Conservation (phyloP, 2,797 vertebrate species). For the Hydrolagus colliei region DNA sequence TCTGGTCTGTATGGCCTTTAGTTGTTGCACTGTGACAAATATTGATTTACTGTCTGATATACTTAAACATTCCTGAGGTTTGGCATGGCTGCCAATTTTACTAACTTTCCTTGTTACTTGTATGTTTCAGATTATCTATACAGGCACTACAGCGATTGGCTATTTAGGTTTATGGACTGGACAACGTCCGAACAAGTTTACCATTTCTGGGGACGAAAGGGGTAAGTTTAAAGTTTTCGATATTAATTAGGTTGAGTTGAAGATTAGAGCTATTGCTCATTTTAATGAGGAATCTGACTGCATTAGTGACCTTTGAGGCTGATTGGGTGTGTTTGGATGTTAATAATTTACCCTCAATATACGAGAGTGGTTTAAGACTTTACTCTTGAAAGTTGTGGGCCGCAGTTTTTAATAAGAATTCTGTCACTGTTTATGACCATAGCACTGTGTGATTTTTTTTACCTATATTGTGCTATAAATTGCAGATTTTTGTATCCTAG, state of each 20-base stretch:
- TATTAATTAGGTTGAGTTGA: background rate
- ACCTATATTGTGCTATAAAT: too few species aligned
- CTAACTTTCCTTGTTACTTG: background rate
- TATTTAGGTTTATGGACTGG: constrained; percentile 92
- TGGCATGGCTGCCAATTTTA: too few species aligned
- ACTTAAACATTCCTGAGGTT: too few species aligned
- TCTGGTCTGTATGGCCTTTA: too few species aligned
- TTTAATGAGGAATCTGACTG: background rate
- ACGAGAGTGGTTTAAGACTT: too few species aligned
- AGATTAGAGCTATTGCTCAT: background rate
- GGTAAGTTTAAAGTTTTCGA: constrained; percentile 47
- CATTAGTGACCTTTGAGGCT: background rate
- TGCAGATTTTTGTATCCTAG: too few species aligned
- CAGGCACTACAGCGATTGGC: constrained; percentile 80
- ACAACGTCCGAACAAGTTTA: constrained; percentile 81
- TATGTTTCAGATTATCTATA: constrained; percentile 65
- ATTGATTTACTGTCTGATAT: too few species aligned
- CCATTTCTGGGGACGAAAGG: constrained; percentile 76
- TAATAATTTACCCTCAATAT: background rate
- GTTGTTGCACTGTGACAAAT: too few species aligned
- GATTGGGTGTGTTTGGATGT: background rate
- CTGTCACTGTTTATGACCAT: too few species aligned
- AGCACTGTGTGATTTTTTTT: too few species aligned
- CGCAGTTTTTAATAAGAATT: too few species aligned
- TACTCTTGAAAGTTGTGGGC: too few species aligned